Conservation (phyloP, 2,797 vertebrate species). For the Lacerta agilis region DNA sequence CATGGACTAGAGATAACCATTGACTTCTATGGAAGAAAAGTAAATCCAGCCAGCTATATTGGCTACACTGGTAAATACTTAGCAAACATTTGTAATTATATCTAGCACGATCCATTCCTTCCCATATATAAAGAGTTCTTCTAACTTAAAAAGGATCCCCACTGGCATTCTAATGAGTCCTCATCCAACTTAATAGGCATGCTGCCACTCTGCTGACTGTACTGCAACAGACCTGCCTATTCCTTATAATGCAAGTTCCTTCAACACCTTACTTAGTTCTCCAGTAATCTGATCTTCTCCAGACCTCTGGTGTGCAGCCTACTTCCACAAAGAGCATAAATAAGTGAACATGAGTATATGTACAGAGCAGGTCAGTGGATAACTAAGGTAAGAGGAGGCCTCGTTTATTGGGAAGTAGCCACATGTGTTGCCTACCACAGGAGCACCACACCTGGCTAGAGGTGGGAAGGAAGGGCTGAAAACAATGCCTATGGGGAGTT, state of each 20-base stretch:
- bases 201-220: background rate
- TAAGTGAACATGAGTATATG: background rate
- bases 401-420: background rate
- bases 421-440: background rate
- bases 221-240: background rate
- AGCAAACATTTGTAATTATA: background rate
- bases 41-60: background rate
- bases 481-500: background rate
- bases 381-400: background rate
- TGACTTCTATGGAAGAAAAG: background rate
- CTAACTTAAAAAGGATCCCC: background rate
- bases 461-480: background rate
- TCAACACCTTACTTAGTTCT: background rate
- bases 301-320: background rate
- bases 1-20: background rate
- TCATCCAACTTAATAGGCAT: background rate
- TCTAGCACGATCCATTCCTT: background rate
- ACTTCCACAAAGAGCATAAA: background rate
- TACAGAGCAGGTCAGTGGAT: background rate
- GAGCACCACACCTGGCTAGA: background rate
- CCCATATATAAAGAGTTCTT: background rate
- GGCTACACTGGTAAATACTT: background rate
- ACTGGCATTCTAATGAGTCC: background rate
- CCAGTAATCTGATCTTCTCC: background rate
- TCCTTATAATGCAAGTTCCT: background rate